Base-by-base conservation (phyloP, 1,140 invertebrate genomes). In the Calliphora vicina region DNA sequence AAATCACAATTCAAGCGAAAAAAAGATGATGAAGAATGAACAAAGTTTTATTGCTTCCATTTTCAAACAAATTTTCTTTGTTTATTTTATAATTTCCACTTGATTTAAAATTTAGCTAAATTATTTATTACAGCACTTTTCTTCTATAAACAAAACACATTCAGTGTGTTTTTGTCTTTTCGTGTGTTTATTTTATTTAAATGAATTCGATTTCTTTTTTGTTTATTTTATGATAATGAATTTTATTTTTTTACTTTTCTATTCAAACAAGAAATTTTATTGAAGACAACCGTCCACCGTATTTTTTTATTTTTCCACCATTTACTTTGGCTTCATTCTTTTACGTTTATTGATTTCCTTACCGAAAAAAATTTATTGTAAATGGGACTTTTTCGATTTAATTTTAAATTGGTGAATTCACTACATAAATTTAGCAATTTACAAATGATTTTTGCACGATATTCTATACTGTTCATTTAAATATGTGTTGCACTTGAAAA, bases 311-410 rank as follows among this genome's bases (percentile, higher is more conserved):
- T 35, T 67, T 67, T 67, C 20, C n/a, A 67, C 73, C 35, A 43
- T 76, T 76, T 76, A n/a, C 35, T 29, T 42, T 76, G 73, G 73
- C 73, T 76, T 76, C 73, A 76, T 42, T 76, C 74, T 23, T 43
- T 78, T 78, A 78, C 61, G 61, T 78, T 78, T 78, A 78, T 78
- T 78, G 74, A 78, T 78, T 78, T 78, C 74, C 74, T 78, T 78
- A 78, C 74, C 74, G 74, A 78, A 78, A 25, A 78, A 76, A 76
- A 42, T 20, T 0, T 15, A 9, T 67, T 67, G 61, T 67, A 67
- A 67, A 67, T 67, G 61, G 20, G 20, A 67, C 10, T 67, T 67
- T 67, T 67, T 67, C n/a, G 20, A 20, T 67, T 23, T 23, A 67
- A 23, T 23, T 67, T 23, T 10, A 67, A 67, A 23, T 23, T 67